Evolutionary conservation across 1,140 invertebrate species (phyloP).

Genomic region (Euwallacea similis): DNA sequence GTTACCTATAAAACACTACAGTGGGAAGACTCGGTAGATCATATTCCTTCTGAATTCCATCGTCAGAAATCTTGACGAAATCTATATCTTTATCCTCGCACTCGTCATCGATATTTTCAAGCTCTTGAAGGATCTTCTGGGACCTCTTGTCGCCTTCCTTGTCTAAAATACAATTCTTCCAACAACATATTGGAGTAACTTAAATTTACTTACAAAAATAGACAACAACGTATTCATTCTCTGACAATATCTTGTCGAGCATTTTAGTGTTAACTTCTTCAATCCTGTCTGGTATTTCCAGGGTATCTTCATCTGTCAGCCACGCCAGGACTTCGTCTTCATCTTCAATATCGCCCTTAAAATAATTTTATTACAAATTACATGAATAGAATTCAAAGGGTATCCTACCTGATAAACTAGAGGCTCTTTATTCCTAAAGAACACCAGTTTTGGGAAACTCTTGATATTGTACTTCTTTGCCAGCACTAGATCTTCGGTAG

Average conservation of each 20-base stretch:
- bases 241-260: slow-evolving; percentile 86
- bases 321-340: slow-evolving; percentile 89
- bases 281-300: slow-evolving; percentile 90
- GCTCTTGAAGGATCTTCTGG: slow-evolving; percentile 83
- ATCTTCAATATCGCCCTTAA: slow-evolving; percentile 78
- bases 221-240: slow-evolving; percentile 87
- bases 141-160: slow-evolving; percentile 88
- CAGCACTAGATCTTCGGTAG: slow-evolving; percentile 79
- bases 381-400: not conserved
- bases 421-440: slow-evolving; percentile 89
- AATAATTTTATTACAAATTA: slow-evolving; percentile 13
- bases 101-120: slow-evolving; percentile 94
- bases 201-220: slow-evolving; percentile 75
- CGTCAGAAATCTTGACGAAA: slow-evolving; percentile 91
- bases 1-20: slow-evolving; percentile 76
- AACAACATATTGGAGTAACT: not conserved
- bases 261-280: slow-evolving; percentile 91
- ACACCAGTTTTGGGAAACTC: slow-evolving; percentile 80
- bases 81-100: slow-evolving; percentile 90
- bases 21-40: slow-evolving; percentile 81
- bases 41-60: slow-evolving; percentile 86
- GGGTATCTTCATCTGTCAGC: slow-evolving; percentile 88
- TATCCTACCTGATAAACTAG: slow-evolving; percentile 56
- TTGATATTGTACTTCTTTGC: slow-evolving; percentile 87
- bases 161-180: slow-evolving; percentile 60